A percentile compares a stretch with the other conserved stretches of the same genome.
Evolutionary conservation across 2,797 vertebrate species (phyloP).

Genomic region (Sciaenops ocellatus): DNA sequence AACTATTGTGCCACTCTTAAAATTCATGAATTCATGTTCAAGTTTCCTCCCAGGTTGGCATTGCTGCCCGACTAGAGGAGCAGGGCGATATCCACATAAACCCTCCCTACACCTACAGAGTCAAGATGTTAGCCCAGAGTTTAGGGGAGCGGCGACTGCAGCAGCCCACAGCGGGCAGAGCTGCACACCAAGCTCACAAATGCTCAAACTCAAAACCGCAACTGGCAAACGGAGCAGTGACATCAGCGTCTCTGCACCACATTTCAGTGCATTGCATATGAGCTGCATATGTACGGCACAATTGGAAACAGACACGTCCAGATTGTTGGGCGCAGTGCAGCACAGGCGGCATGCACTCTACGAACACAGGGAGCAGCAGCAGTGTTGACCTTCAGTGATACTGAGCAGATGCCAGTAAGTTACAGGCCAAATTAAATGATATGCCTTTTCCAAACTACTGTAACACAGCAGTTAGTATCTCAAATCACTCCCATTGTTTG

Average conservation of each 20-base stretch:
- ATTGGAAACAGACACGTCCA: slow-evolving; percentile 65
- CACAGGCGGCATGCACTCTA: background rate
- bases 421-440: slow-evolving; percentile 54
- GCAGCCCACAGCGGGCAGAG: slow-evolving; percentile 52
- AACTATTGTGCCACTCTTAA: slow-evolving; percentile 27
- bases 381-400: slow-evolving; percentile 58
- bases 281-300: slow-evolving; percentile 62
- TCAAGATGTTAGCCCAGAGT: slow-evolving; percentile 51
- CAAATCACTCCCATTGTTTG: slow-evolving; percentile 35
- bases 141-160: slow-evolving; percentile 46
- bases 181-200: slow-evolving; percentile 55
- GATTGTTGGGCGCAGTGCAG: slow-evolving; percentile 12
- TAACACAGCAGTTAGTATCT: slow-evolving; percentile 41
- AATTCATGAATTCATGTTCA: slow-evolving; percentile 50
- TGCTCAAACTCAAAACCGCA: slow-evolving; percentile 66
- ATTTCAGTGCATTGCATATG: slow-evolving; percentile 63
- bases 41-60: slow-evolving; percentile 16
- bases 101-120: slow-evolving; percentile 29
- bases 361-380: slow-evolving; percentile 33
- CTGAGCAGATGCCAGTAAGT: slow-evolving; percentile 59
- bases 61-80: slow-evolving; percentile 31
- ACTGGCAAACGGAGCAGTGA: slow-evolving; percentile 68
- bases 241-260: slow-evolving; percentile 72
- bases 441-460: slow-evolving; percentile 35
- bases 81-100: slow-evolving; percentile 15